phyloP scores from a whole-genome alignment of 2,113 vertebrate genomes.

The Cichladusa arquata region DNA sequence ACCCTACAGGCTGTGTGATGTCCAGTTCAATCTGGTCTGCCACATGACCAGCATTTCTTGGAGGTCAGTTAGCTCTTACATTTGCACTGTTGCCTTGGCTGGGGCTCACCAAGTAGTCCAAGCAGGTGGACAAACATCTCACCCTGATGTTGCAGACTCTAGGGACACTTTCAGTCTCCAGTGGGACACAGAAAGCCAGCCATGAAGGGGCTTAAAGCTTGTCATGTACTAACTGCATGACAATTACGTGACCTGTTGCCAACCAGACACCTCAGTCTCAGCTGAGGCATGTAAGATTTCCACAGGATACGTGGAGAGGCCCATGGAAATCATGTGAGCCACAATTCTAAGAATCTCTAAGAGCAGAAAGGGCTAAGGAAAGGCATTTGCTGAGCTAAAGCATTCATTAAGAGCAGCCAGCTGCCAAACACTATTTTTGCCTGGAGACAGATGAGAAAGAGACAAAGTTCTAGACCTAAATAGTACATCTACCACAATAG shows the following conservation, averaged over 20 bases:
- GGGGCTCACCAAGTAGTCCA: background rate
- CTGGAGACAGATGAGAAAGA: background rate
- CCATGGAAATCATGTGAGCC: background rate
- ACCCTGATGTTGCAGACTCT: background rate
- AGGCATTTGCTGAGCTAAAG: background rate
- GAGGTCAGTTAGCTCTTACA: background rate
- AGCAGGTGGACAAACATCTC: background rate
- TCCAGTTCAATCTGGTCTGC: background rate
- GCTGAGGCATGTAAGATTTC: background rate
- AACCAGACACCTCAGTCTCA: background rate
- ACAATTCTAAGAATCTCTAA: background rate
- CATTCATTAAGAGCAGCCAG: background rate
- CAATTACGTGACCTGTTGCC: background rate
- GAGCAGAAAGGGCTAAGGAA: background rate
- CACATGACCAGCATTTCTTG: background rate
- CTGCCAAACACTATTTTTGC: background rate
- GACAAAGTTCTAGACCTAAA: background rate
- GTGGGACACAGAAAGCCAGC: background rate
- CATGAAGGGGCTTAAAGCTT: background rate
- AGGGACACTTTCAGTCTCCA: background rate
- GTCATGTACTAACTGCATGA: background rate
- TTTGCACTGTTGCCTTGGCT: background rate
- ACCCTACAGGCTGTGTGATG: background rate
- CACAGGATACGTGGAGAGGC: fast-evolving
- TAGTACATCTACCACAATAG: too few relatives aligned